Base-by-base conservation (phyloP, 2,888 invertebrate genomes). In the Empis livida region DNA sequence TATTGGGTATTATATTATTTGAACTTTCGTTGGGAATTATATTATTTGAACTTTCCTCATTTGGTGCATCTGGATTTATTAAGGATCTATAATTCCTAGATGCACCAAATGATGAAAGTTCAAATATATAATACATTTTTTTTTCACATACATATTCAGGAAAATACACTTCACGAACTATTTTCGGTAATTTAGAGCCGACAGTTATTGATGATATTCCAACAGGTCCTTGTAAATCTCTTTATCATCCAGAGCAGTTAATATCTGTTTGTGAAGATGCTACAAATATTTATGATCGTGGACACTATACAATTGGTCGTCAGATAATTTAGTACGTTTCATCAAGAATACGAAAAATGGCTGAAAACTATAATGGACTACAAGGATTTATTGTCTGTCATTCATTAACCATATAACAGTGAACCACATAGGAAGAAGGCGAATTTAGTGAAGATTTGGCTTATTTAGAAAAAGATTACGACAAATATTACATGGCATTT, bases 391-490 rank as follows among this genome's bases (percentile, higher is more conserved):
- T 91, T 58, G 82, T 92, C 49, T 92, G 91, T 69, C 92, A 92
- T 65, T 88, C 88, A 16, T 85, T 92, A 94, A 65, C 94, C 94
- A 0, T 95, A 94, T 71, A 94, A 94, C 66, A 85, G 93, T 0
- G 80, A 49, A 90, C 92, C 40, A 93, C 94, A 0, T 93, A 94
- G 67, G 70, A 70, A 54, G 64, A 67, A 49, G 63, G 63, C 31
- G 67, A 70, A 49, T 70, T 70, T 49, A 60, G 56, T 2, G 68
- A 70, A 43, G 63, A 70, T 51, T 59, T 66, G 23, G 66, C 66
- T 0, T 57, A 58, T 39, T 54, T 70, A 13, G 68, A 68, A 45
- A 59, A 56, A 15, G 69, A 70, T 49, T 70, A 65, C 42, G 61
- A 65, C 5, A 27, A 27, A 8, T 8, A 2, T 27, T 9, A n/a